Evolutionary conservation across 2,113 vertebrate genomes (phyloP).

Genomic region (Aramus guarauna): DNA sequence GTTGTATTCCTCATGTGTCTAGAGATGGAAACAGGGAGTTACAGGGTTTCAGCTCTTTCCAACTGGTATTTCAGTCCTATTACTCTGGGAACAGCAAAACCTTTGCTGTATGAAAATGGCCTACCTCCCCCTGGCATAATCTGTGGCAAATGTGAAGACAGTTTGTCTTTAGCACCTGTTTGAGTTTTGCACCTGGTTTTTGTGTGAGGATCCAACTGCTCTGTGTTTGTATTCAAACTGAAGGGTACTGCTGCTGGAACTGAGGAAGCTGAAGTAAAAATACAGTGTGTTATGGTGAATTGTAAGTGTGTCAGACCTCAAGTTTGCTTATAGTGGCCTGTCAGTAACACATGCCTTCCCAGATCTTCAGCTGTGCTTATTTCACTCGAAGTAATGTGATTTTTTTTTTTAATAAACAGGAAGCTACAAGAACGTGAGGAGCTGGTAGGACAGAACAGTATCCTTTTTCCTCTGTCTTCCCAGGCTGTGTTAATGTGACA

Average conservation of each 20-base stretch:
- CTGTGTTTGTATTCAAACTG: not conserved
- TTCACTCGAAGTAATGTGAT: not conserved
- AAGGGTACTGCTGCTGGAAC: not conserved
- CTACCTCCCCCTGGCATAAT: not conserved
- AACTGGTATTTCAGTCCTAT: not conserved
- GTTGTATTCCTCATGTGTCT: not conserved
- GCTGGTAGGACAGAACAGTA: constrained; percentile 15
- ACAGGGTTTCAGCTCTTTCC: not conserved
- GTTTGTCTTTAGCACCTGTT: not conserved
- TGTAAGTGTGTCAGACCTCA: not conserved
- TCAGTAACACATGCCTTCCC: not conserved
- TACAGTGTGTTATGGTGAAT: not conserved
- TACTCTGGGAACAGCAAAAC: not conserved
- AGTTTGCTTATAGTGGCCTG: not conserved
- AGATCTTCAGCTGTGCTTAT: not conserved
- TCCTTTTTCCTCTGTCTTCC: constrained; percentile 48
- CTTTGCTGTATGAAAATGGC: not conserved
- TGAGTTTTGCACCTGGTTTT: not conserved
- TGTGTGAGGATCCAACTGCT: not conserved
- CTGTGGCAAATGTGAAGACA: not conserved
- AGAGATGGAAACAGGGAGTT: not conserved
- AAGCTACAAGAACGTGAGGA: constrained; percentile 45
- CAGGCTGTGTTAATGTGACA: not conserved
- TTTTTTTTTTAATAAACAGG: constrained; percentile 53
- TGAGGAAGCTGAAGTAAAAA: not conserved